phyloP scores from a whole-genome alignment of 2,113 vertebrate genomes.

The Lophochroa leadbeateri region DNA sequence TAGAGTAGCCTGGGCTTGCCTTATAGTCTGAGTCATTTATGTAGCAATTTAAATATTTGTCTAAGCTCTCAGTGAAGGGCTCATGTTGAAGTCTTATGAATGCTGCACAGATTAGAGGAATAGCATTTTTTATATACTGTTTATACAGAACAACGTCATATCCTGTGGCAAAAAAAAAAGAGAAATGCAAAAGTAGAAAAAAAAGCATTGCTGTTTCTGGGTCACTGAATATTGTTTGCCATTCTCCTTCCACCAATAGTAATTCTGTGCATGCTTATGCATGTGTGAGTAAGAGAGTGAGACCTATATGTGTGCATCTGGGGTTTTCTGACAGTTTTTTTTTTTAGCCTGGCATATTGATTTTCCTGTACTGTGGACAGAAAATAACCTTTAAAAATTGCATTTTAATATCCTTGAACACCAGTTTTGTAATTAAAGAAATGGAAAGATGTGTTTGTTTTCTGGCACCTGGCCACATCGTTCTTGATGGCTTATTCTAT shows the following conservation, averaged over 20 bases:
- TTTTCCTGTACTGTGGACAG: neutral
- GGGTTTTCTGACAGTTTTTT: neutral
- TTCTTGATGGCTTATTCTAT: neutral
- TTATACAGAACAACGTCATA: neutral
- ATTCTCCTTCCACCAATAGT: neutral
- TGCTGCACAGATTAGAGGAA: neutral
- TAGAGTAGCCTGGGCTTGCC: conserved; percentile 4
- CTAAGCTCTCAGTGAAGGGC: conserved; percentile 21
- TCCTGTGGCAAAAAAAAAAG: neutral
- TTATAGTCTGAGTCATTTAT: conserved; percentile 13
- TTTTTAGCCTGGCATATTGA: neutral
- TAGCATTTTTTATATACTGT: neutral
- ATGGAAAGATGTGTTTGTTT: neutral
- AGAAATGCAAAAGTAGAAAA: neutral
- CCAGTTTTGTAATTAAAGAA: neutral
- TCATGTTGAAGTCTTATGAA: neutral
- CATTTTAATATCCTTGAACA: neutral
- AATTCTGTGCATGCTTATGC: conserved; percentile 25
- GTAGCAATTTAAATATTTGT: conserved; percentile 57
- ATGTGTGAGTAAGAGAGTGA: neutral
- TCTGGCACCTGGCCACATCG: neutral
- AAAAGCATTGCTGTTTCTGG: neutral
- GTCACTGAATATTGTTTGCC: neutral
- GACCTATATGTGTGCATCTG: neutral
- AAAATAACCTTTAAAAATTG: neutral